Percentiles rank a stretch among this genome's conserved stretches.
These are phyloP conservation scores for Platerodrilus igneus DNA, from an alignment of 2,888 invertebrate genomes.

Conservation along the genomic window DNA sequence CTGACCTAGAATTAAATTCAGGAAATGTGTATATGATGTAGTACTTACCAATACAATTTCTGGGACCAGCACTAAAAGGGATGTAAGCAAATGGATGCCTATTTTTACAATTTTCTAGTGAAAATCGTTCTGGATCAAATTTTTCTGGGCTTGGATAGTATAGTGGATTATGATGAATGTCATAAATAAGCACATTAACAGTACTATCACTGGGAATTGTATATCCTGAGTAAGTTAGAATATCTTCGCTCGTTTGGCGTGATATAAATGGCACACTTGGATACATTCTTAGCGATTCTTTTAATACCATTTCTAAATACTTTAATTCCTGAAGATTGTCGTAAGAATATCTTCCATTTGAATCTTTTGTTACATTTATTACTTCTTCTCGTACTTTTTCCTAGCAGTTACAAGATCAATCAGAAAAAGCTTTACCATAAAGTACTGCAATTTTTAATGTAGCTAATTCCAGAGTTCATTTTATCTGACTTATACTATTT, in stretches of 20 bases:
- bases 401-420: conserved; percentile 31
- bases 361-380: conserved; percentile 47
- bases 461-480: no score
- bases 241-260: conserved; percentile 41
- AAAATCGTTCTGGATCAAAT: conserved; percentile 68
- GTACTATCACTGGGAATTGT: conserved; percentile 51
- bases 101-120: conserved; percentile 52
- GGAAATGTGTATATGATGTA: conserved; percentile 5
- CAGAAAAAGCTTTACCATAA: conserved; percentile 4
- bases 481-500: no score
- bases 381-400: conserved; percentile 47
- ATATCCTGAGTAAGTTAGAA: conserved; percentile 31
- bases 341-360: conserved; percentile 50
- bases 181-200: conserved; percentile 57
- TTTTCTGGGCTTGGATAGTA: conserved; percentile 60
- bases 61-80: conserved; percentile 64
- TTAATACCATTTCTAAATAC: conserved; percentile 62
- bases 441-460: no score
- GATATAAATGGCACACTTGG: conserved; percentile 64
- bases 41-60: conserved; percentile 61
- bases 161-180: conserved; percentile 60
- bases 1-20: conserved; percentile 53
- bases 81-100: conserved; percentile 62
- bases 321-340: conserved; percentile 57
- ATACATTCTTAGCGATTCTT: conserved; percentile 60